phyloP scores from a whole-genome alignment of 2,797 vertebrate genomes.

The Rhabdophis nuchalis region DNA sequence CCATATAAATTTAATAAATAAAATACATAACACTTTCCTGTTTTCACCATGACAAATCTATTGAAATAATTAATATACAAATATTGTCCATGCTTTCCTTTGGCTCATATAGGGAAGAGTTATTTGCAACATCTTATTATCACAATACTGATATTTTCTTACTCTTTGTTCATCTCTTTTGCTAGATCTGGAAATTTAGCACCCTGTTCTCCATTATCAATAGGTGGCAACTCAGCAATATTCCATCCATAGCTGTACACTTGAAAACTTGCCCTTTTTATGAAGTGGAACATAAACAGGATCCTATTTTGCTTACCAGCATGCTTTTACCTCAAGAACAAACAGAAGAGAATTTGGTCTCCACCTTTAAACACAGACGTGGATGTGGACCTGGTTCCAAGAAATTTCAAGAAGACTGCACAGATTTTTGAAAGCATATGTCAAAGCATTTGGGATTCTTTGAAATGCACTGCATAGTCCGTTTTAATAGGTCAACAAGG shows the following conservation, averaged over 20 bases:
- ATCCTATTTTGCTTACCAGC: slow-evolving; percentile 80
- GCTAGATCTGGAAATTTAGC: slow-evolving; percentile 93
- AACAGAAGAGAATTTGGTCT: slow-evolving; percentile 71
- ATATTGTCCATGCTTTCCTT: neutral
- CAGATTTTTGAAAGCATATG: neutral
- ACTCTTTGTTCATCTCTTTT: neutral
- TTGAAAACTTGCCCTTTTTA: slow-evolving; percentile 89
- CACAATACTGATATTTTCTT: neutral
- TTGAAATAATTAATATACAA: neutral
- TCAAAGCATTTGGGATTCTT: neutral
- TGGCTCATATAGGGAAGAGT: neutral
- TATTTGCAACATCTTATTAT: neutral
- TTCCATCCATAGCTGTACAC: slow-evolving; percentile 85
- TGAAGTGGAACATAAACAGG: slow-evolving; percentile 71
- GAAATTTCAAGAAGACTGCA: neutral
- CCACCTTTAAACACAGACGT: slow-evolving; percentile 26
- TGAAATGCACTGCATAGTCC: neutral
- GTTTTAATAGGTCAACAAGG: neutral
- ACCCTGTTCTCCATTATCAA: slow-evolving; percentile 85
- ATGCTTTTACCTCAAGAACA: slow-evolving; percentile 71
- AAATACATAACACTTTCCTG: neutral
- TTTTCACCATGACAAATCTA: neutral
- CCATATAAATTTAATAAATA: neutral
- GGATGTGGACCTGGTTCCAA: neutral
- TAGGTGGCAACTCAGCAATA: slow-evolving; percentile 78